Conservation (phyloP, 2,797 vertebrate species). For the Molothrus ater region DNA sequence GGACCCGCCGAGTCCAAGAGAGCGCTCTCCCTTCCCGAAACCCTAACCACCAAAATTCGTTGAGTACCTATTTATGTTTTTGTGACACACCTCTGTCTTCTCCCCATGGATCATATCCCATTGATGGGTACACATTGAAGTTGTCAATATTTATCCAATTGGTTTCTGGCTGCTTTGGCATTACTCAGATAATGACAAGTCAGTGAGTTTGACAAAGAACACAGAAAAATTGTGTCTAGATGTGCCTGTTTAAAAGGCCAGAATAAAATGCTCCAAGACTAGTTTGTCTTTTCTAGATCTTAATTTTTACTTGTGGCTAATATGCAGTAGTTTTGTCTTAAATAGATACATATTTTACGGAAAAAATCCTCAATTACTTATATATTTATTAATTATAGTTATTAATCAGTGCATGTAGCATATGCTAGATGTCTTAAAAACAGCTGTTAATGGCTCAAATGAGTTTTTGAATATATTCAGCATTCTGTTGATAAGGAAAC, state of each 20-base stretch:
- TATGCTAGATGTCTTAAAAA: background rate
- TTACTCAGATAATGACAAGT: background rate
- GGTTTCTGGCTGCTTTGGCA: background rate
- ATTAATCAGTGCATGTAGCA: background rate
- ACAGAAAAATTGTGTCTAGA: background rate
- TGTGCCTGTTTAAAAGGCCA: background rate
- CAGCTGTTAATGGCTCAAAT: background rate
- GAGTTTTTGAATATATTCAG: background rate
- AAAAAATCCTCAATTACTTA: background rate
- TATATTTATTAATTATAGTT: background rate
- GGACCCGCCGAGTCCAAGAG: constrained; percentile 90
- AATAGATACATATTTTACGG: background rate
- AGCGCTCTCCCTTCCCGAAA: constrained; percentile 94
- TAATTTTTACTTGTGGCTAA: background rate
- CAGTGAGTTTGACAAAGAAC: background rate
- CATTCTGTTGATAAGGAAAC: background rate
- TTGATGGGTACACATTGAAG: background rate
- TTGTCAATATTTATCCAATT: background rate
- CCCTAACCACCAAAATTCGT: constrained; percentile 92
- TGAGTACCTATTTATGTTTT: constrained; percentile 79
- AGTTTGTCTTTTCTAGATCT: background rate
- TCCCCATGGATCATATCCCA: background rate
- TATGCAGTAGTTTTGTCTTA: background rate
- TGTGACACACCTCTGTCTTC: constrained; percentile 29
- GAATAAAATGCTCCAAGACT: background rate